Conservation (phyloP, 2,113 vertebrate genomes). For the Lagopus muta region DNA sequence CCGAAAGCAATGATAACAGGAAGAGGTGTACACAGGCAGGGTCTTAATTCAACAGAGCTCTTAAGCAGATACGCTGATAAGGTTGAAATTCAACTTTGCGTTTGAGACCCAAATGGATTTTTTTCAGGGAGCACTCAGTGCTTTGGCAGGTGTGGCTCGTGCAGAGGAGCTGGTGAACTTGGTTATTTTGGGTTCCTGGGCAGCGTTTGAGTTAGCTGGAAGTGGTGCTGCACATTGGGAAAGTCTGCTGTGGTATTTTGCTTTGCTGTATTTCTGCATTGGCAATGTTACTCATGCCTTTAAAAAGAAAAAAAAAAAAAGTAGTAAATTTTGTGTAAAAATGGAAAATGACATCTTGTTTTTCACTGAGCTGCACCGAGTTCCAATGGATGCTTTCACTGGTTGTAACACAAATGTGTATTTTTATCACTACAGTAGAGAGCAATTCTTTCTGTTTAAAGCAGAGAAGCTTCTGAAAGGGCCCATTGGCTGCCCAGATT, state of each 20-base stretch:
- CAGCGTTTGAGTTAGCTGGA: background rate
- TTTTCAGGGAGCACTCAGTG: background rate
- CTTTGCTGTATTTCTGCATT: background rate
- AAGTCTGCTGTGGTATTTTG: background rate
- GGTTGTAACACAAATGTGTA: background rate
- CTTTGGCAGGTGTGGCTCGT: background rate
- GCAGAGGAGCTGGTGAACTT: background rate
- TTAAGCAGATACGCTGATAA: background rate
- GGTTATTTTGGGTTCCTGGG: background rate
- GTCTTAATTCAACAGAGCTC: background rate
- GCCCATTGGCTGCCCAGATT: background rate
- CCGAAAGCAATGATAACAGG: conserved; percentile 2
- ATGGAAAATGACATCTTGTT: background rate
- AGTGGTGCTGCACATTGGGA: background rate
- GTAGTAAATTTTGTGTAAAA: background rate
- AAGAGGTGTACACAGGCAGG: conserved; percentile 8
- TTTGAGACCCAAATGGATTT: background rate
- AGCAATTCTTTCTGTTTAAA: background rate
- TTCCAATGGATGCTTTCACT: background rate
- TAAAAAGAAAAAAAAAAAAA: background rate
- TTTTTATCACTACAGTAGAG: background rate
- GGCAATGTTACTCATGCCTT: background rate
- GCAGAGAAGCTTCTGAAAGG: background rate
- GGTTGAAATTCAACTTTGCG: background rate
- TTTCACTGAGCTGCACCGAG: background rate